A percentile compares a stretch with the other conserved stretches of the same genome.
Conservation (phyloP, 2,797 vertebrate genomes). For the Myripristis jacobus region DNA sequence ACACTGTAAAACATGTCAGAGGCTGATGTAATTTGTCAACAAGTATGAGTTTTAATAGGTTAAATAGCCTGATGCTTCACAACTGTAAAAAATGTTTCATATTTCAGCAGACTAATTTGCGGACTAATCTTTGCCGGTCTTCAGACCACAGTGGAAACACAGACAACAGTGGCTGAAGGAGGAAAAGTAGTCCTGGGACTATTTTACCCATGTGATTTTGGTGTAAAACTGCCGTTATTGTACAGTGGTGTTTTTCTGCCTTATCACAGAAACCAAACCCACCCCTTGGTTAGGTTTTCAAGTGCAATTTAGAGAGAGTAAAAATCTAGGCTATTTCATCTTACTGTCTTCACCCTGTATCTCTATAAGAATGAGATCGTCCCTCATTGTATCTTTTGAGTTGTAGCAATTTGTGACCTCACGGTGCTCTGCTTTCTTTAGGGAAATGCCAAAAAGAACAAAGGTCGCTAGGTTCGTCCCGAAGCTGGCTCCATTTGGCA, state of each 20-base stretch:
- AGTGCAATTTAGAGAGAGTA: neutral
- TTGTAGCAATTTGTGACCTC: neutral
- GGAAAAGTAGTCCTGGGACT: too few relatives aligned
- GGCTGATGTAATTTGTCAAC: too few relatives aligned
- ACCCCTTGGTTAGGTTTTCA: slow-evolving; percentile 48
- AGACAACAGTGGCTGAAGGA: too few relatives aligned
- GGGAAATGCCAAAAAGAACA: slow-evolving; percentile 98
- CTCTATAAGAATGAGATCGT: neutral
- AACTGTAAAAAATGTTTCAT: too few relatives aligned
- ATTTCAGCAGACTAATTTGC: too few relatives aligned
- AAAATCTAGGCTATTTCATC: neutral
- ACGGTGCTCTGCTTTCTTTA: slow-evolving; percentile 68
- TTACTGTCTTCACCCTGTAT: slow-evolving; percentile 24
- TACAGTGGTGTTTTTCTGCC: slow-evolving; percentile 56
- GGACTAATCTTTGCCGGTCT: too few relatives aligned
- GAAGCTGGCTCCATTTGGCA: slow-evolving; percentile 49
- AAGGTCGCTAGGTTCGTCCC: slow-evolving; percentile 87
- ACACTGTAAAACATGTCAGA: too few relatives aligned
- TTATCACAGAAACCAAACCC: slow-evolving; percentile 47
- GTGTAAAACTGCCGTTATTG: too few relatives aligned
- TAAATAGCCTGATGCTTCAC: too few relatives aligned
- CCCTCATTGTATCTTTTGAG: neutral
- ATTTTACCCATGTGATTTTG: too few relatives aligned
- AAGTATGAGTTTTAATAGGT: too few relatives aligned
- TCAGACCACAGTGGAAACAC: too few relatives aligned